A percentile compares a stretch with the other conserved stretches of the same genome.
Conservation (phyloP, 1,140 invertebrate genomes). For the Trichogramma pretiosum region DNA sequence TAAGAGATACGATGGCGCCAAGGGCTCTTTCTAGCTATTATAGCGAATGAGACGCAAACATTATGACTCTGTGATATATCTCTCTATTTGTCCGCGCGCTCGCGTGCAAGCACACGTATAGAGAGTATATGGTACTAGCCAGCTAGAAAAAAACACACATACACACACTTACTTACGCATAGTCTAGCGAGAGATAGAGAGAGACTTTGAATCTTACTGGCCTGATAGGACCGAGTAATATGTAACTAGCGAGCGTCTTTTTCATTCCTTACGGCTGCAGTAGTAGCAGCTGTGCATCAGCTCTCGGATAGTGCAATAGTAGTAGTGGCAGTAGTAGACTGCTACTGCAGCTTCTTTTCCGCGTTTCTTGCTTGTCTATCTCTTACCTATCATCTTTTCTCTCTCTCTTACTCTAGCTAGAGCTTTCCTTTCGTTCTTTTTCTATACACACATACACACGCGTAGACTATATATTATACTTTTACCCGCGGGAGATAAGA, state of each 20-base stretch:
- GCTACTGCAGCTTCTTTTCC: constrained; percentile 3
- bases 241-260: too few relatives aligned
- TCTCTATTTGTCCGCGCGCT: constrained; percentile 18
- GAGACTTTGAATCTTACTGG: constrained; percentile 17
- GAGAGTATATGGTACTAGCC: too few relatives aligned
- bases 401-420: not conserved
- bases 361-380: not conserved
- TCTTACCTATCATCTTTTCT: not conserved
- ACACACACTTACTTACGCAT: too few relatives aligned
- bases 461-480: not conserved
- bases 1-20: too few relatives aligned
- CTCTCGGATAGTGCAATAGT: too few relatives aligned
- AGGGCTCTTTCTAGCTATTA: constrained; percentile 7
- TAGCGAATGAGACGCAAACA: constrained; percentile 19
- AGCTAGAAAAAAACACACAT: too few relatives aligned
- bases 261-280: too few relatives aligned
- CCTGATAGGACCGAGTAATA: constrained; percentile 16
- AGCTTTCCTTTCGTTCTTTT: not conserved
- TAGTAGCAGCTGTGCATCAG: too few relatives aligned
- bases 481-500: constrained; percentile 10
- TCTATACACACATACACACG: not conserved
- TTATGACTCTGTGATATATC: not conserved
- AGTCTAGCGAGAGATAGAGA: too few relatives aligned
- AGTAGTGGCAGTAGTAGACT: not conserved
- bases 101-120: too few relatives aligned